Evolutionary conservation across 2,888 invertebrate species (phyloP), one percentile per base, ranked within the genome.

Genomic region (Lochmaea capreae): DNA sequence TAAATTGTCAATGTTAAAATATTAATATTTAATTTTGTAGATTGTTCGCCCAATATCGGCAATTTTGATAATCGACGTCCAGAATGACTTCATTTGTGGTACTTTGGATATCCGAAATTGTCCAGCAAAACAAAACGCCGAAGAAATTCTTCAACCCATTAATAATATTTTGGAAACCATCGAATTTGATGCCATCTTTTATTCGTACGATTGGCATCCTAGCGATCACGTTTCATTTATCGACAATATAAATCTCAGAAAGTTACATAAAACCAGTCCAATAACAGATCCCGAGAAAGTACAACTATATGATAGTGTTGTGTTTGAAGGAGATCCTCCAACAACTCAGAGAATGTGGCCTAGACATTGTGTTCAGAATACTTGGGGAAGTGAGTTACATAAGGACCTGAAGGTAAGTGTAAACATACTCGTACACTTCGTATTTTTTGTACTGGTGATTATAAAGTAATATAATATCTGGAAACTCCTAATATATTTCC

Each of bases 161-260:
- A 98, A 98, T 89, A 90, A 91, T 57, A 89, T 97, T 42, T 88
- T 96, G 84, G 93, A 94, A 69, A 90, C 91, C 0, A 92, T 95
- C 10, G 90, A 91, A 61, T 97, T 97, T 87, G 95, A 97, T 88
- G 91, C 93, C 39, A 92, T 97, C 57, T 95, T 95, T 87, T 98
- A 97, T 89, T 95, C 97, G 0, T 90, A 95, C 81, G 98, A 99
- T 88, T 99, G 98, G 98, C 98, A 98, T 89, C 98, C 98, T 0
- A 92, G 92, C 49, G 94, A 97, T 88, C 97, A 97, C 87, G 95
- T 98, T 43, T 97, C 97, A 5, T 98, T 99, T 88, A 93, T 97
- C 79, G 97, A 98, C 85, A 98, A 98, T 87, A 74, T 79, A 54
- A 90, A 91, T 76, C 88, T 92, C 86, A 87, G 95, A 0, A 90